Base-by-base conservation (phyloP, 2,888 invertebrate genomes). In the Brenthis ino region DNA sequence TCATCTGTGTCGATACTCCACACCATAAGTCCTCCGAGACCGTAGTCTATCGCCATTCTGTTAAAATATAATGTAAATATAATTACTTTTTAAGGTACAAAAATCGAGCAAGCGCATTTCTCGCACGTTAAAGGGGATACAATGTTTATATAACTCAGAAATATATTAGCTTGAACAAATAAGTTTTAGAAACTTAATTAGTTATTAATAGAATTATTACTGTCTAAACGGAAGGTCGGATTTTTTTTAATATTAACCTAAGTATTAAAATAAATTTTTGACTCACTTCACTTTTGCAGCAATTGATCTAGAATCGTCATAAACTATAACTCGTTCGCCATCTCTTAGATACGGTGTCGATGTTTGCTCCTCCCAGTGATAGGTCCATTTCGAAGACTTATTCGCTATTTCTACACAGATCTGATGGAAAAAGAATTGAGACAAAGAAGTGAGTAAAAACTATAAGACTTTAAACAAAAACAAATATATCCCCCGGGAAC, bases 1-100 rank as follows among this genome's bases (percentile, higher is more conserved):
- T 98, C 98, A 75, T 98, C 98, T 0, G 97, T 98, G 83, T 98
- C 98, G 51, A 97, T 94, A 51, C 97, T 96, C 98, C 98, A 98
- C 6, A 97, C 95, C 97, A 98, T 97, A 0, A 96, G 94, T 1
- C 98, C 98, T 0, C 95, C 96, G 0, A 98, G 86, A 4, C 93
- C 93, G 76, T 94, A 93, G 71, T 94, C 93, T 80, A 95, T 93
- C 0, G 95, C 95, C 80, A 94, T 94, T 81, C 94, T 94, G 14
- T 14, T 16, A 28, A 11, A 20, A 20, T 47, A 48, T 24, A 16
- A 24, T 5, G 6, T 16, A 37, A 57, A 57, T 37, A 33, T 28
- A 43, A 43, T 43, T 43, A 43, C 37, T 43, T 43, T 51, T 51
- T 51, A 6, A 51, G n/a, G n/a, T n/a, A 13, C 16, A n/a, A 16